phyloP scores from a whole-genome alignment of 1,140 invertebrate species.

The Camponotus vicinus region DNA sequence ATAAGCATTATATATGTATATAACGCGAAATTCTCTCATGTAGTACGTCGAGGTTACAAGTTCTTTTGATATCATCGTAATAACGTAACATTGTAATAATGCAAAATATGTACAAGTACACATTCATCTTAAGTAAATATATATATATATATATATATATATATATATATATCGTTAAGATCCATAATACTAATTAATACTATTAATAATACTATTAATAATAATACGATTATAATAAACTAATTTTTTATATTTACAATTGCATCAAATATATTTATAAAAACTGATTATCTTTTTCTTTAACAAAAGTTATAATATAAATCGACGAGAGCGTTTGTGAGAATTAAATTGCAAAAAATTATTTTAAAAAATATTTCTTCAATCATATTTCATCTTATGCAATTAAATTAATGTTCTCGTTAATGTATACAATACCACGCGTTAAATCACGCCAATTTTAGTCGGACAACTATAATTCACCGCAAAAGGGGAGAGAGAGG shows the following conservation, averaged over 20 bases:
- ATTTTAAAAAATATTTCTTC: not conserved
- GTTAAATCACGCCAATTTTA: not conserved
- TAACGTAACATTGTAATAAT: constrained; percentile 14
- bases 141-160: not conserved
- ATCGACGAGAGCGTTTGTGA: not conserved
- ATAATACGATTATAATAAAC: not conserved
- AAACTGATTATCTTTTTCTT: not conserved
- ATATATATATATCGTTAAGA: no score
- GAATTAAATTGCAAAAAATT: not conserved
- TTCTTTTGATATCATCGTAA: constrained; percentile 24
- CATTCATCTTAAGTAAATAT: not conserved
- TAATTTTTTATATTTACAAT: not conserved
- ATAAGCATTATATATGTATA: not conserved
- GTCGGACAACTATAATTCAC: not conserved
- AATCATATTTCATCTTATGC: not conserved
- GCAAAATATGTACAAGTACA: not conserved
- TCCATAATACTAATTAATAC: no score
- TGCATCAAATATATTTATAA: not conserved
- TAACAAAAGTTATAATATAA: not conserved
- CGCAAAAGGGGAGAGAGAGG: not conserved
- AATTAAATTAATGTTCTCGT: not conserved
- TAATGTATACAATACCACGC: not conserved
- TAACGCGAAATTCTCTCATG: not conserved
- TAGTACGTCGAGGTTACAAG: constrained; percentile 1
- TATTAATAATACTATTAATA: constrained; percentile 16